Evolutionary conservation across 2,113 vertebrate species (phyloP).

Genomic region (Aythya baeri): DNA sequence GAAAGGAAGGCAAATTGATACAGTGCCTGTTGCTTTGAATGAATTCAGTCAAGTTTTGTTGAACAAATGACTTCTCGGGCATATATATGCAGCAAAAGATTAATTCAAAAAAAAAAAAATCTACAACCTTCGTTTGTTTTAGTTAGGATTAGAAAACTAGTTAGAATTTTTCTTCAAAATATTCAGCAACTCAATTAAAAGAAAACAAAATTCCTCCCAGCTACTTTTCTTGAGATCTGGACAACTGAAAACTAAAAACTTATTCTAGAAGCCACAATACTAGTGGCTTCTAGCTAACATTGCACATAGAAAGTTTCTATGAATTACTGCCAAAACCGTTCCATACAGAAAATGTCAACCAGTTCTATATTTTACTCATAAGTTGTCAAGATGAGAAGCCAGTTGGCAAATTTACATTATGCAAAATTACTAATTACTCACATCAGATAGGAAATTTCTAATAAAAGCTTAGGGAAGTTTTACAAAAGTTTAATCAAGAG

Average conservation of each 20-base stretch:
- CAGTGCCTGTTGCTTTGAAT: not conserved
- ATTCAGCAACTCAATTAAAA: not conserved
- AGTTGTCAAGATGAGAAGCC: conserved; percentile 60
- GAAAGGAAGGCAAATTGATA: conserved; percentile 1
- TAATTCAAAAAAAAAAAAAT: not conserved
- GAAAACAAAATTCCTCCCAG: not conserved
- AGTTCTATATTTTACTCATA: conserved; percentile 34
- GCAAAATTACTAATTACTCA: conserved; percentile 71
- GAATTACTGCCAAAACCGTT: conserved; percentile 45
- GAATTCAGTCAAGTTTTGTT: not conserved
- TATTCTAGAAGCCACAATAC: not conserved
- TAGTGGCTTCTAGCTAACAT: not conserved
- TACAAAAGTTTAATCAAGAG: conserved; percentile 17
- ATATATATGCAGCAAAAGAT: not conserved
- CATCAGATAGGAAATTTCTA: conserved; percentile 36
- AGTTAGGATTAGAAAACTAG: not conserved
- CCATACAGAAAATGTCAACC: conserved; percentile 23
- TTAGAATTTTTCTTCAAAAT: not conserved
- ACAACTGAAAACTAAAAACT: conserved; percentile 12
- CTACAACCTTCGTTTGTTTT: too few relatives aligned
- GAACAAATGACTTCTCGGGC: not conserved
- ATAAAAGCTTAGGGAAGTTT: conserved; percentile 36
- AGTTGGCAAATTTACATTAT: conserved; percentile 44
- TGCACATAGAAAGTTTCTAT: not conserved
- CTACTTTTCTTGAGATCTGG: not conserved